phyloP scores from a whole-genome alignment of 2,888 invertebrate species.

The Drosophila longiperda region DNA sequence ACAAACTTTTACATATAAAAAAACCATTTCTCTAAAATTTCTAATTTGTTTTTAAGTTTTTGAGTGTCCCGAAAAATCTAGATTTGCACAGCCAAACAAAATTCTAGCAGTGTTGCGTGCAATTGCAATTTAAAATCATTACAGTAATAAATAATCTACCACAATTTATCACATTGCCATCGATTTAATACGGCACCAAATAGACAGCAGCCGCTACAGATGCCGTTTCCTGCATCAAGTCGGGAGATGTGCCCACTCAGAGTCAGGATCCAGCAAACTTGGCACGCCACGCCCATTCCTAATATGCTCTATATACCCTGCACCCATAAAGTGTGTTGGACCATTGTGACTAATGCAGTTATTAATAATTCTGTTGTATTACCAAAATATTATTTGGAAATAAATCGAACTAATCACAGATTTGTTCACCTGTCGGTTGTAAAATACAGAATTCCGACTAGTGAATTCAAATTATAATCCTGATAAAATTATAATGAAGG shows the following conservation, averaged over 20 bases:
- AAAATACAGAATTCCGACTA: background rate
- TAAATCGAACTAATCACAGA: background rate
- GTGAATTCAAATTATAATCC: too few relatives aligned
- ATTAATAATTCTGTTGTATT: background rate
- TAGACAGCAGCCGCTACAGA: slow-evolving; percentile 17
- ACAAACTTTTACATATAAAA: background rate
- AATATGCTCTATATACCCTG: slow-evolving; percentile 26
- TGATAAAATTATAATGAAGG: background rate
- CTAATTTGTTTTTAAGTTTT: background rate
- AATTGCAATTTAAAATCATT: slow-evolving; percentile 62
- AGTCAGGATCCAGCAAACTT: slow-evolving; percentile 9
- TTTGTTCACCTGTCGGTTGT: background rate
- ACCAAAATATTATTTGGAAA: background rate
- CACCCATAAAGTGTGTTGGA: background rate
- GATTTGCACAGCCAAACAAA: background rate
- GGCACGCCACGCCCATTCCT: background rate
- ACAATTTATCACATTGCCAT: slow-evolving; percentile 60
- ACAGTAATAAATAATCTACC: slow-evolving; percentile 69
- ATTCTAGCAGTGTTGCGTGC: slow-evolving; percentile 11
- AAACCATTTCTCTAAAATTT: too few relatives aligned
- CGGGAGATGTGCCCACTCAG: slow-evolving; percentile 51
- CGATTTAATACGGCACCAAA: slow-evolving; percentile 56
- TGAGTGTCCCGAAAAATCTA: background rate
- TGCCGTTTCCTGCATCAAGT: slow-evolving; percentile 31
- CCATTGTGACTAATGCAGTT: background rate